Conservation (phyloP, 2,888 invertebrate genomes). For the Papilio elwesi region DNA sequence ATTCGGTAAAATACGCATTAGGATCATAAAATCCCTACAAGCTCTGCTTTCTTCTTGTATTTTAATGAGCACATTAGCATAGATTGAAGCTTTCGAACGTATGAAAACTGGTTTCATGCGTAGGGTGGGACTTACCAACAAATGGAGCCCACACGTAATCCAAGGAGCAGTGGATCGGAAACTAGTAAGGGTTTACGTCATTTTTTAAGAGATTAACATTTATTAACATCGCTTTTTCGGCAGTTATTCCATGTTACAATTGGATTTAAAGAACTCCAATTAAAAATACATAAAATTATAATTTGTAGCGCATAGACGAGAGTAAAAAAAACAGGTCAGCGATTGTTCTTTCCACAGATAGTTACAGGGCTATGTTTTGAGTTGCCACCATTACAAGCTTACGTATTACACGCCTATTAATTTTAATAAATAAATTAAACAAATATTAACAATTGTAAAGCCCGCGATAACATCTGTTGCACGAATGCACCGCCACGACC, state of each 20-base stretch:
- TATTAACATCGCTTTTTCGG: neutral
- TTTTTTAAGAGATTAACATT: neutral
- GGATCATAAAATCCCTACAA: neutral
- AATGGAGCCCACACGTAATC: neutral
- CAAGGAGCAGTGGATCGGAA: constrained; percentile 15
- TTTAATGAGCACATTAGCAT: constrained; percentile 28
- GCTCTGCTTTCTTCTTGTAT: constrained; percentile 24
- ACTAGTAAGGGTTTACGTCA: neutral
- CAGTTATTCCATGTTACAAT: neutral
- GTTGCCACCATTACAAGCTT: no score
- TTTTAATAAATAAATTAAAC: no score
- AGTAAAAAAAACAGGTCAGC: no score
- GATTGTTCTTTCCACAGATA: no score
- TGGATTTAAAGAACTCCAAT: neutral
- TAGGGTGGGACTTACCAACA: constrained; percentile 2
- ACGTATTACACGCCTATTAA: no score
- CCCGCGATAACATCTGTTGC: no score
- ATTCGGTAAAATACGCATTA: neutral
- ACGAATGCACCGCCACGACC: no score
- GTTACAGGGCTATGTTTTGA: no score
- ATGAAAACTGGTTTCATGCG: constrained; percentile 20
- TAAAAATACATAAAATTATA: no score
- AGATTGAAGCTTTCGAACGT: constrained; percentile 23
- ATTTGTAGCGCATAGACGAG: no score
- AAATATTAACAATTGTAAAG: no score